Percentiles rank a stretch among this genome's conserved stretches.
These are phyloP conservation scores for Drosophila incognita DNA, from an alignment of 2,888 invertebrate genomes.

Conservation along the genomic window DNA sequence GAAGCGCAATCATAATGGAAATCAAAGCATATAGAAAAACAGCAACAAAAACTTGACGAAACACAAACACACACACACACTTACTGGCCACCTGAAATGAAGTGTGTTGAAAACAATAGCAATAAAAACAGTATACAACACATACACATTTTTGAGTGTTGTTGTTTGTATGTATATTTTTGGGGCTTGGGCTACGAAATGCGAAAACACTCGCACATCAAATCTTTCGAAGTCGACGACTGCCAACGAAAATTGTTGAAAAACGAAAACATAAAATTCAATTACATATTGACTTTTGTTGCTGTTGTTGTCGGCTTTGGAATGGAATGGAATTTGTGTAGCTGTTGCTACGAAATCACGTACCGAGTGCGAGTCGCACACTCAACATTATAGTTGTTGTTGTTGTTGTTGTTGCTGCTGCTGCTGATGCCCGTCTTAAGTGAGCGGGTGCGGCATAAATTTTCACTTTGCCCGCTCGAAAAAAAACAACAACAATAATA, in stretches of 20 bases:
- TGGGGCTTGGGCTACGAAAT: constrained; percentile 33
- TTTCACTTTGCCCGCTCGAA: constrained; percentile 61
- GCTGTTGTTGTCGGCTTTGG: constrained; percentile 48
- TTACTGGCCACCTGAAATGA: constrained; percentile 33
- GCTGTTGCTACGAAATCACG: constrained; percentile 63
- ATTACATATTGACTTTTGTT: constrained; percentile 55
- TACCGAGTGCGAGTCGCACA: constrained; percentile 41
- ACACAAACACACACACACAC: constrained; percentile 11
- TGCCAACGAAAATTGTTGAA: constrained; percentile 61
- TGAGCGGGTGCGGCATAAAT: constrained; percentile 70
- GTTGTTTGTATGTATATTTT: not conserved
- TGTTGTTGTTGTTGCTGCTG: constrained; percentile 20
- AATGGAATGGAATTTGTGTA: constrained; percentile 63
- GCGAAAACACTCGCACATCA: constrained; percentile 43
- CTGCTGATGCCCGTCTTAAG: constrained; percentile 44
- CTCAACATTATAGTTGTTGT: constrained; percentile 27
- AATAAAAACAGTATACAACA: constrained; percentile 19
- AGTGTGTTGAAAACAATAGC: constrained; percentile 53
- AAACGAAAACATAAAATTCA: constrained; percentile 64
- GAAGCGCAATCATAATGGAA: constrained; percentile 63
- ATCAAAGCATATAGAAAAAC: constrained; percentile 49
- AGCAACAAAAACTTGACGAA: constrained; percentile 28
- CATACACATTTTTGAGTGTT: not conserved
- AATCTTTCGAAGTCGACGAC: constrained; percentile 61
- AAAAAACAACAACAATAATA: constrained; percentile 37